A percentile compares a stretch with the other conserved stretches of the same genome.
phyloP scores from a whole-genome alignment of 2,797 vertebrate species.

The Bovichtus diacanthus region DNA sequence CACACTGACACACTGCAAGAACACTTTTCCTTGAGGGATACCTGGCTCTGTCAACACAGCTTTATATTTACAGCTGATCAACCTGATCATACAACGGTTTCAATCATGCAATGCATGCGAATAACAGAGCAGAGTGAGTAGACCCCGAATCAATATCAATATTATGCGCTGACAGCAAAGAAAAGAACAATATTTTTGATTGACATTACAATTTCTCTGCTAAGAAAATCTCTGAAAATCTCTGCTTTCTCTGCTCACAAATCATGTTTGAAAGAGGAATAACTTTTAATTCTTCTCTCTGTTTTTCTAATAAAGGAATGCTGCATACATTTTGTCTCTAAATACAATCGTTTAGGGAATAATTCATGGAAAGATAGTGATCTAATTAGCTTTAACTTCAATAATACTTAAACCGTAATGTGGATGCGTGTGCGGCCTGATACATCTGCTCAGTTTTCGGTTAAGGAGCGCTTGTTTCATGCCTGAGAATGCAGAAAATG shows the following conservation, averaged over 20 bases:
- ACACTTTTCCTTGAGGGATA: conserved; percentile 26
- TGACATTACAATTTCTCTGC: background rate
- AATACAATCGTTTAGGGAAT: background rate
- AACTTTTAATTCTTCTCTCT: no score
- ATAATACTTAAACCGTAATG: background rate
- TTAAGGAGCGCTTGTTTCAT: background rate
- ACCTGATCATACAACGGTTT: background rate
- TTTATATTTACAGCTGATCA: conserved; percentile 36
- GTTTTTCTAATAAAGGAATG: background rate
- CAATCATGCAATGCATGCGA: background rate
- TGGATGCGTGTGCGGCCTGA: background rate
- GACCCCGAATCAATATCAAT: background rate
- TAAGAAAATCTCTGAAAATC: no score
- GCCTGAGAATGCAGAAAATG: background rate
- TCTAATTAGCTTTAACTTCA: no score
- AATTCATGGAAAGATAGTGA: background rate
- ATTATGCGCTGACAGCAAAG: background rate
- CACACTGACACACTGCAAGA: conserved; percentile 8
- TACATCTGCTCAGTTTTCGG: background rate
- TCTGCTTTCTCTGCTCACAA: no score
- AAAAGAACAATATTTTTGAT: background rate
- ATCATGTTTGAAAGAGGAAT: background rate
- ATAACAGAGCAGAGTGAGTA: background rate
- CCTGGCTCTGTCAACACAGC: conserved; percentile 33
- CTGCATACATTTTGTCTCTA: background rate